These are phyloP conservation scores for Leucopsar rothschildi DNA, from an alignment of 2,113 vertebrate species.

Conservation along the genomic window DNA sequence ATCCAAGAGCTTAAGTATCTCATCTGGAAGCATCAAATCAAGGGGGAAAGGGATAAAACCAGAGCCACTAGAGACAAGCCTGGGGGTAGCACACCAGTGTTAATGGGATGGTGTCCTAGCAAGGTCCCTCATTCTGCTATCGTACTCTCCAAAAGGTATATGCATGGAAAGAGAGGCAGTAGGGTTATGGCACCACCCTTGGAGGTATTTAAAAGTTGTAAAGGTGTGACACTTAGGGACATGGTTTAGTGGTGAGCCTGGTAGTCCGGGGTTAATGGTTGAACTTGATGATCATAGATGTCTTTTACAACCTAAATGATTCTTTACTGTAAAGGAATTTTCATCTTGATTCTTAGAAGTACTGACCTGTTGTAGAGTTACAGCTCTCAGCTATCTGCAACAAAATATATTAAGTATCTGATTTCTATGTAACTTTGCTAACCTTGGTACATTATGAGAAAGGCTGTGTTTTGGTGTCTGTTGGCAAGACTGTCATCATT, in stretches of 20 bases:
- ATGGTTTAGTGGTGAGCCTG: neutral
- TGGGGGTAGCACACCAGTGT: neutral
- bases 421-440: neutral
- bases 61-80: neutral
- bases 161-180: neutral
- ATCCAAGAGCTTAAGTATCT: neutral
- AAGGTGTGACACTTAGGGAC: neutral
- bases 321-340: neutral
- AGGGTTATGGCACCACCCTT: neutral
- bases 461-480: neutral
- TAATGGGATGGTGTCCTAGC: neutral
- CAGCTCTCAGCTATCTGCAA: neutral
- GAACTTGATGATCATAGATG: neutral
- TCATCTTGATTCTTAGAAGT: neutral
- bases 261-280: neutral
- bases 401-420: neutral
- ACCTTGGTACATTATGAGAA: neutral
- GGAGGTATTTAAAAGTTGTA: neutral
- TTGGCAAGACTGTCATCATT: neutral
- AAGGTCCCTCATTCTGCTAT: rapidly evolving
- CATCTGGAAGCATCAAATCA: neutral
- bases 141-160: neutral
- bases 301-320: neutral
- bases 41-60: neutral
- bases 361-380: neutral